Base-by-base conservation (phyloP, 2,888 invertebrate genomes). In the Linnaemya tessellans region DNA sequence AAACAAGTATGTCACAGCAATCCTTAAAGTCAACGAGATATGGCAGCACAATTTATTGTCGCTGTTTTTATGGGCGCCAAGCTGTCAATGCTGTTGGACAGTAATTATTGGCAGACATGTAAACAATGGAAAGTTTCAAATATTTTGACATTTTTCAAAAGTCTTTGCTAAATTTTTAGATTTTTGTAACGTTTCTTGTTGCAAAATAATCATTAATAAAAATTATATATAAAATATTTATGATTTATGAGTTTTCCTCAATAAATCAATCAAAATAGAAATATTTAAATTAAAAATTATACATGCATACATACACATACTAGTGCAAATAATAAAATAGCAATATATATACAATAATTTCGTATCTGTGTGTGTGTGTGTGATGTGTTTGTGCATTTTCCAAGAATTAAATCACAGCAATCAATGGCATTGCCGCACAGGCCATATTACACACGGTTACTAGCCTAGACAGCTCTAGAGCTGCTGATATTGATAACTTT, bases 201-300 rank as follows among this genome's bases (percentile, higher is more conserved):
- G 18, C 7, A 43, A 67, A 67, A 49, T 35, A 77, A 49, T 58
- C 78, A 78, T 67, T 78, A 68, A 68, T 78, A 78, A 78, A 46
- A 49, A 46, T 67, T 67, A n/a, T 67, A 43, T 54, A 43, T 54
- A 43, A 79, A 79, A 79, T 54, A 43, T 64, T 79, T 35, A n/a
- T 70, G 84, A 84, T 79, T 84, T 84, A 84, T 84, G 79, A 56
- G 41, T 75, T 84, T 70, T 80, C 20, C 79, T 73, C 62, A 74
- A 84, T 84, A 84, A 84, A 84, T 84, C 84, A 84, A 81, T 84
- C 84, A 84, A 80, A 84, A 84, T 77, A 62, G 56, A 62, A 75
- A 70, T 75, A 80, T 84, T 71, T 84, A 84, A 80, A 80, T 79
- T 80, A 64, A 68, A 71, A 79, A 70, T 10, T 35, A 22, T 10